These are phyloP conservation scores for Tinea trinotella DNA, from an alignment of 2,888 invertebrate species.

Conservation along the genomic window DNA sequence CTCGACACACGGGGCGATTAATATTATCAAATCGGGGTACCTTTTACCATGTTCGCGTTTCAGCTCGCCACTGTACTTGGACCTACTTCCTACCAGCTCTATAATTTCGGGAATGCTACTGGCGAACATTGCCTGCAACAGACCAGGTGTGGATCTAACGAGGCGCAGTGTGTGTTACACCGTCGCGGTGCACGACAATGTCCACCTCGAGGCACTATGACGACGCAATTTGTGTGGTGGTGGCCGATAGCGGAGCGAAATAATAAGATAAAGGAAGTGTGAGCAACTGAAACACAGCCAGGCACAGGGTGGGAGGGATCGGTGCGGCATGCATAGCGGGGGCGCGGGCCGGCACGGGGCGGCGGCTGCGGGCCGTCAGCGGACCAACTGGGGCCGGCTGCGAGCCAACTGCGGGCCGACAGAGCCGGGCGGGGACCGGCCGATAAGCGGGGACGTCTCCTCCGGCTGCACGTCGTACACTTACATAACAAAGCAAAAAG, in stretches of 20 bases:
- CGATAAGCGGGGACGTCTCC: slow-evolving; percentile 21
- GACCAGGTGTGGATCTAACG: slow-evolving; percentile 73
- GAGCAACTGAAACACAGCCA: slow-evolving; percentile 72
- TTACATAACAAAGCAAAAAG: slow-evolving; percentile 71
- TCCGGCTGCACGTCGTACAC: slow-evolving; percentile 54
- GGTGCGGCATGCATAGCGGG: slow-evolving; percentile 38
- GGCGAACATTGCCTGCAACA: slow-evolving; percentile 99
- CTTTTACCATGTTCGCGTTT: slow-evolving; percentile 99
- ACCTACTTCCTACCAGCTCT: slow-evolving; percentile 99
- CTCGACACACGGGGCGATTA: slow-evolving; percentile 45
- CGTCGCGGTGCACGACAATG: slow-evolving; percentile 66
- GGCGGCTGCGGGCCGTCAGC: neutral
- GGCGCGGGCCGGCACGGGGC: slow-evolving; percentile 31
- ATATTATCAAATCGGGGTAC: slow-evolving; percentile 77
- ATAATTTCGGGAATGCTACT: slow-evolving; percentile 99
- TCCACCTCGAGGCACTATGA: slow-evolving; percentile 55
- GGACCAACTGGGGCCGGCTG: neutral
- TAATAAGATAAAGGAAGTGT: slow-evolving; percentile 63
- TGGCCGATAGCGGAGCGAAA: slow-evolving; percentile 67
- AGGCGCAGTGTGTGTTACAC: slow-evolving; percentile 43
- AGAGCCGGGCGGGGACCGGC: slow-evolving; percentile 23
- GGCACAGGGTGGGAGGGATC: slow-evolving; percentile 31
- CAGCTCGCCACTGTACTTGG: slow-evolving; percentile 99
- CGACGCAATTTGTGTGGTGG: slow-evolving; percentile 37
- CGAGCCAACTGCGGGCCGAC: slow-evolving; percentile 24